Conservation (phyloP, 1,140 invertebrate genomes). For the Polyergus mexicanus region DNA sequence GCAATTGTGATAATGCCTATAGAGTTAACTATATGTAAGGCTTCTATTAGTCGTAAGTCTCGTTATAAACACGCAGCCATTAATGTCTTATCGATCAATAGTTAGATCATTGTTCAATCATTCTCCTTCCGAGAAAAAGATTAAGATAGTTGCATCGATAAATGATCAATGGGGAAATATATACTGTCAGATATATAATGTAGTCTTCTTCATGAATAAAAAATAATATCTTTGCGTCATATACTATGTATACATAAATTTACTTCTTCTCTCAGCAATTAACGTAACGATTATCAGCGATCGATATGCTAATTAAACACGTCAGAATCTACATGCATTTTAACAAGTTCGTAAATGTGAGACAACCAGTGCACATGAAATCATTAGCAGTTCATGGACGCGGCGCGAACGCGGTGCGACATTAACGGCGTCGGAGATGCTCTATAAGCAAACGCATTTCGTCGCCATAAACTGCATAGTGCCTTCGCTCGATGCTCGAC, state of each 20-base stretch:
- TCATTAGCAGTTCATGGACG: slow-evolving; percentile 39
- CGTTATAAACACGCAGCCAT: slow-evolving; percentile 26
- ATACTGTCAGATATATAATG: not conserved
- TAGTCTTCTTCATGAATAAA: slow-evolving; percentile 15
- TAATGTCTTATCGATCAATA: slow-evolving; percentile 36
- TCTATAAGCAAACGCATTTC: slow-evolving; percentile 57
- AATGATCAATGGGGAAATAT: slow-evolving; percentile 25
- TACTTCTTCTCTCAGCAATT: not conserved
- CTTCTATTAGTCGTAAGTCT: not conserved
- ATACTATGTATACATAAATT: not conserved
- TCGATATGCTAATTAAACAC: not conserved
- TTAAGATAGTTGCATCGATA: slow-evolving; percentile 30
- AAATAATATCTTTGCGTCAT: not conserved
- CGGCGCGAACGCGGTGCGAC: slow-evolving; percentile 29
- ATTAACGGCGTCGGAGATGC: slow-evolving; percentile 59
- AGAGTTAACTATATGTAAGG: slow-evolving; percentile 47
- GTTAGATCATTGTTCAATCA: slow-evolving; percentile 26
- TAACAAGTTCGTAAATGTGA: not conserved
- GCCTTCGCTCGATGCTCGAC: slow-evolving; percentile 29
- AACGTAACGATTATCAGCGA: slow-evolving; percentile 8
- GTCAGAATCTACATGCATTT: not conserved
- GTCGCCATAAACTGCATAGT: slow-evolving; percentile 40
- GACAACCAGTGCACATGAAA: slow-evolving; percentile 32
- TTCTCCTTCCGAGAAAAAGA: slow-evolving; percentile 40
- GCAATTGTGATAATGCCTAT: slow-evolving; percentile 62